Base-by-base conservation (phyloP, 2,113 vertebrate genomes). In the Myotis davidii region DNA sequence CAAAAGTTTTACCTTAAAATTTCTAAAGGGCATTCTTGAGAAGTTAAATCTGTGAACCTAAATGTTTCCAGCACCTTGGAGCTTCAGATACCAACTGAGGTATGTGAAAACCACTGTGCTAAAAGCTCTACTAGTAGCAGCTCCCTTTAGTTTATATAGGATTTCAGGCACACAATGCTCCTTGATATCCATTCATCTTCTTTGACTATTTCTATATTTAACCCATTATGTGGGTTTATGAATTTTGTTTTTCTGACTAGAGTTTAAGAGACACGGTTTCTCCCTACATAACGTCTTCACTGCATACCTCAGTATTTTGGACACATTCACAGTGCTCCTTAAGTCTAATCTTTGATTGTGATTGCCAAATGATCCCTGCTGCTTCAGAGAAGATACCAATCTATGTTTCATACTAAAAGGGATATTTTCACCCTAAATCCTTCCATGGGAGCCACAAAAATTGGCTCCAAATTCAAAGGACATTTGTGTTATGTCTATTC, bases 391-490 rank as follows among this genome's bases (percentile, higher is more conserved):
- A 79, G 64, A 48, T 70, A 18, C n/a, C 6, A 54, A 42, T 69
- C 1, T 91, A 18, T 74, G 42, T 70, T 88, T 91, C 61, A 77
- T 77, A 91, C 23, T 64, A 79, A 56, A 74, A 54, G 17, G 29
- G 6, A 2, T 67, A 78, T 56, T 74, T 73, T 84, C 2, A 78
- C 13, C 11, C 52, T 9, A 61, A 70, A 52, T 5, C 34, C 3
- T 37, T 88, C 13, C 48, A 48, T 20, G 21, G 42, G 50, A 77
- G 12, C 50, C 59, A 94, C 59, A 76, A 78, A 90, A 39, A 18
- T 39, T 34, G 9, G 70, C 50, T 83, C 32, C 13, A 91, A 91
- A 91, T 88, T 83, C 91, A 34, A 94, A 83, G n/a, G 18, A 82
- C 37, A 88, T 74, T 81, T 56, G 37, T 77, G 27, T 34, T 39